Evolutionary conservation across 53 echinoderm and acorn worm genomes (phyloP).

Genomic region (Arbacia lixula): DNA sequence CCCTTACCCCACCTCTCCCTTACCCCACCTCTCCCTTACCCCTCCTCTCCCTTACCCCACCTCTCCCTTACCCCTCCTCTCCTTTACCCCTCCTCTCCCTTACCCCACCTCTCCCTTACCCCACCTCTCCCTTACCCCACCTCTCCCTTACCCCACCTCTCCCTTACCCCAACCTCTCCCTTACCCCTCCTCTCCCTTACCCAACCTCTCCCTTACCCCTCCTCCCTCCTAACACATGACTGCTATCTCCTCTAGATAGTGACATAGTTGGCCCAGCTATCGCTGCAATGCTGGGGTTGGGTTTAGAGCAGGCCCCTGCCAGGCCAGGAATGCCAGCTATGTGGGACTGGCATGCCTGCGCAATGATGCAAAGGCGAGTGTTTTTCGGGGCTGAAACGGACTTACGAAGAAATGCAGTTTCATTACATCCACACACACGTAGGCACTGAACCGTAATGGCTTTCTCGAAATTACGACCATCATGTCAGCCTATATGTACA

Average conservation of each 20-base stretch:
- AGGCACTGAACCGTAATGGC: too few species aligned
- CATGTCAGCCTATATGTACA: too few species aligned
- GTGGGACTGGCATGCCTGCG: constrained; percentile 44
- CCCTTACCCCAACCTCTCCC: too few species aligned
- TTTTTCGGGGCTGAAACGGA: constrained; percentile 36
- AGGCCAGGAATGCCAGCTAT: constrained; percentile 38
- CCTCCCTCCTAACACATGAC: neutral
- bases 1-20: too few species aligned
- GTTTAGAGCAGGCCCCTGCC: neutral
- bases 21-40: too few species aligned
- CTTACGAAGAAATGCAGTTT: constrained; percentile 39
- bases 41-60: too few species aligned
- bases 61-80: too few species aligned
- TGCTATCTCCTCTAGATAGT: constrained; percentile 33
- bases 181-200: too few species aligned
- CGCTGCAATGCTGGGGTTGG: constrained; percentile 3
- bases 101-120: neutral
- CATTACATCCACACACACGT: too few species aligned
- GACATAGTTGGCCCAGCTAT: constrained; percentile 3
- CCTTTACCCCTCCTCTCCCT: too few species aligned
- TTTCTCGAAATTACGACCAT: too few species aligned
- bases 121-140: neutral
- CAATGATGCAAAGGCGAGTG: constrained; percentile 11
- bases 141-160: too few species aligned
- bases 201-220: neutral